Evolutionary conservation across 2,888 invertebrate species (phyloP).

Genomic region (Meandrusa payeni): DNA sequence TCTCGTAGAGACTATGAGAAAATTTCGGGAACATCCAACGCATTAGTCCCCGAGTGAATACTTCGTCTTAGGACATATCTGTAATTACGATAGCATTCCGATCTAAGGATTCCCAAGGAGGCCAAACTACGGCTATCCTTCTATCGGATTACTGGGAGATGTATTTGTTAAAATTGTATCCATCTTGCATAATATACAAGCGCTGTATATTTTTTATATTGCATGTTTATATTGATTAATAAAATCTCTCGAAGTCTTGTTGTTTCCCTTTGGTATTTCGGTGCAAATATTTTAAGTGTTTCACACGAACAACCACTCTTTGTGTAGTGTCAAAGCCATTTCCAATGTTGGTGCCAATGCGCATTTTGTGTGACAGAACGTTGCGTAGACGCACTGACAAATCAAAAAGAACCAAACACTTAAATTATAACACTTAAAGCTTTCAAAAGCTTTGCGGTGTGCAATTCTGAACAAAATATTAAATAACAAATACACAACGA

Average conservation of each 20-base stretch:
- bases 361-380: slow-evolving; percentile 52
- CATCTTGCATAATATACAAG: too few species aligned
- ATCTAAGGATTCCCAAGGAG: too few species aligned
- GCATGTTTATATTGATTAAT: too few species aligned
- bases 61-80: too few species aligned
- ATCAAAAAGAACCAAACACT: slow-evolving; percentile 31
- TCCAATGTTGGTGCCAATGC: slow-evolving; percentile 63
- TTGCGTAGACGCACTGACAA: slow-evolving; percentile 75
- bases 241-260: too few species aligned
- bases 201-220: neutral
- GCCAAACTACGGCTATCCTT: too few species aligned
- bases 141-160: too few species aligned
- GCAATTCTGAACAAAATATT: slow-evolving; percentile 29
- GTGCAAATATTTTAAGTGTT: slow-evolving; percentile 48
- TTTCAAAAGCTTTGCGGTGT: slow-evolving; percentile 18
- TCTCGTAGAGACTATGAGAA: too few species aligned
- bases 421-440: slow-evolving; percentile 23
- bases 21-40: too few species aligned
- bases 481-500: slow-evolving; percentile 29
- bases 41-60: too few species aligned
- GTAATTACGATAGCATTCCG: too few species aligned
- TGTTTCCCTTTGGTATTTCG: slow-evolving; percentile 22
- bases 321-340: slow-evolving; percentile 66
- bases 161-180: too few species aligned
- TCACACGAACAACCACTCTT: slow-evolving; percentile 58